Evolutionary conservation across 2,888 invertebrate genomes (phyloP).

Genomic region (Trichopria drosophilae): DNA sequence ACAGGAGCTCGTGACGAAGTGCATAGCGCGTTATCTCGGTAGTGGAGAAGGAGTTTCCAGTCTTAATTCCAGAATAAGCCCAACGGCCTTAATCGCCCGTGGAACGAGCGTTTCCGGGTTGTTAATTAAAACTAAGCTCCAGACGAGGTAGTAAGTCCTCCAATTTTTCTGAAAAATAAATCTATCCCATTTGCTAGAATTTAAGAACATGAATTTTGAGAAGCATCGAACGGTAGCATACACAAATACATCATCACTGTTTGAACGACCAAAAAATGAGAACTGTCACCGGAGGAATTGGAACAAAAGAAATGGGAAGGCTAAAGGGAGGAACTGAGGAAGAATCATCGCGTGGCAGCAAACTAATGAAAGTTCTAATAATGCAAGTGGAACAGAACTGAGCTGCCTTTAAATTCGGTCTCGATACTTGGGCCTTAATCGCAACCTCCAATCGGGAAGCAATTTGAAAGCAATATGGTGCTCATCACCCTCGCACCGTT

Average conservation of each 20-base stretch:
- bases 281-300: constrained; percentile 5
- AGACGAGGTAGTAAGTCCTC: constrained; percentile 31
- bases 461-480: constrained; percentile 56
- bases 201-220: no score
- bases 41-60: neutral
- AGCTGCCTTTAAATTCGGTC: constrained; percentile 14
- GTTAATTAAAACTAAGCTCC: constrained; percentile 42
- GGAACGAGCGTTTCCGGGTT: constrained; percentile 33
- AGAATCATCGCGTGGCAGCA: neutral
- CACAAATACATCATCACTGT: constrained; percentile 6
- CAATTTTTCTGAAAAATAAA: no score
- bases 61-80: constrained; percentile 36
- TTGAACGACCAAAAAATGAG: neutral
- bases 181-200: no score
- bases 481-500: constrained; percentile 47
- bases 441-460: constrained; percentile 54
- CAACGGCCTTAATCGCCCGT: constrained; percentile 36
- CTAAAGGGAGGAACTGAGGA: neutral
- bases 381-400: constrained; percentile 3
- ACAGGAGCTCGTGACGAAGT: neutral
- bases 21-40: constrained; percentile 3
- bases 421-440: constrained; percentile 41
- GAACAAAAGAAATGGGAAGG: constrained; percentile 4
- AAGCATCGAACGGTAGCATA: no score
- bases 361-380: constrained; percentile 32